Evolutionary conservation across 2,797 vertebrate genomes (phyloP).

Genomic region (Hippopotamyrus pictus): DNA sequence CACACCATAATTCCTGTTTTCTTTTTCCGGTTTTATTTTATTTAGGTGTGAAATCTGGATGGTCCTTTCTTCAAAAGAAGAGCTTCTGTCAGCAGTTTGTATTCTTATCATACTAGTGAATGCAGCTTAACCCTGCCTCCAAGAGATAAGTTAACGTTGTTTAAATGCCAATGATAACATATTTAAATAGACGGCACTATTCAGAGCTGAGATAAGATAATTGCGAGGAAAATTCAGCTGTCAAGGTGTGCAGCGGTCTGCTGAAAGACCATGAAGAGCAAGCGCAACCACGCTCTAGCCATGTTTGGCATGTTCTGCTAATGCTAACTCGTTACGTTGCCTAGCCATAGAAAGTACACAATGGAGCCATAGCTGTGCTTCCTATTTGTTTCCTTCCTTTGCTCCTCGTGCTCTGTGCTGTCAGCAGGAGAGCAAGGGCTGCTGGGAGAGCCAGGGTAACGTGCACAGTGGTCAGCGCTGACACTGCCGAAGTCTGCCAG

Average conservation of each 20-base stretch:
- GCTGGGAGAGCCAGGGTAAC: not conserved
- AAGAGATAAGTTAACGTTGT: not conserved
- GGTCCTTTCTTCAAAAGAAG: not conserved
- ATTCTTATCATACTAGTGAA: not conserved
- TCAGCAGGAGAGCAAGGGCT: not conserved
- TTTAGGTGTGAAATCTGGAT: not conserved
- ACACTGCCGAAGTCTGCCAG: not conserved
- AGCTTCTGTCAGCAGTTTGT: not conserved
- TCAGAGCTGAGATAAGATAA: not conserved
- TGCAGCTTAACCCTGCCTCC: not conserved
- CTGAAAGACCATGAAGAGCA: not conserved
- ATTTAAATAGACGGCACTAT: not conserved
- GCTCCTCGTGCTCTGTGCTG: not conserved
- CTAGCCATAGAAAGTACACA: not conserved
- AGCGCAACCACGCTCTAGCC: not conserved
- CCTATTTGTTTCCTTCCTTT: not conserved
- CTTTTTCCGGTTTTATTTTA: not conserved
- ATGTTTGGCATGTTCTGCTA: not conserved
- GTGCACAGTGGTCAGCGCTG: not conserved
- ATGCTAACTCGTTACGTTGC: not conserved
- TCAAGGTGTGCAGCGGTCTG: not conserved
- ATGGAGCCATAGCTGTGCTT: not conserved
- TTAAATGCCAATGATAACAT: not conserved
- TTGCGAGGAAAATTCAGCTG: not conserved
- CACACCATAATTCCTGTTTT: not conserved